Base-by-base conservation (phyloP, 2,113 vertebrate genomes). In the Thunnus thynnus region DNA sequence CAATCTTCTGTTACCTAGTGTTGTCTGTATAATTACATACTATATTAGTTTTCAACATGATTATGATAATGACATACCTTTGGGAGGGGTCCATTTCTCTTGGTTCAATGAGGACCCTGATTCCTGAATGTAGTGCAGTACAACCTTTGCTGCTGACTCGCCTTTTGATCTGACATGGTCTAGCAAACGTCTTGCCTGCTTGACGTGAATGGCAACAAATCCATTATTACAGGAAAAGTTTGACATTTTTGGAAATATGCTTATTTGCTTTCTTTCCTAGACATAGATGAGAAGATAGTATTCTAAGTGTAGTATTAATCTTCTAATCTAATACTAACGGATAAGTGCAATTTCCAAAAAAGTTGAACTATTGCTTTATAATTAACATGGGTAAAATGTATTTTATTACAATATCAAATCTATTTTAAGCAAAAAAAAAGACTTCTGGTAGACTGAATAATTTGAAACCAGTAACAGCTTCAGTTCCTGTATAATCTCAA, bases 111-210 rank as follows among this genome's bases (percentile, higher is more conserved):
- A 16, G 2, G 79, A 72, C 60, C 52, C 79, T 27, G 41, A 62
- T 30, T 70, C 73, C 16, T 93, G 88, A 82, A 93, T 76, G 63
- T 82, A 89, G 27, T 89, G 88, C 8, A 97, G 93, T 20, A 96
- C 73, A 20, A 93, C 78, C 18, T 84, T 62, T 8, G 94, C 95
- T 3, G 94, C 84, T 52, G 89, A 86, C 57, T 96, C 95, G 1
- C 91, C 91, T 89, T 95, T 96, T 50, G 87, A 91, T 54, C 90
- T 82, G 20, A 91, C 91, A 46, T 94, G 94, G 85, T 96, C 95
- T 2, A 97, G 94, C 55, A 92, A 90, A 83, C 90, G 89, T 64
- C 96, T 95, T 48, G 94, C 96, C 95, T 96, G 75, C 72, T 79
- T n/a, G 78, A 91, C n/a, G 52, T 27, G 2, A 72, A 80, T 44